phyloP scores from a whole-genome alignment of 2,888 invertebrate genomes.

The Pachydiplax longipennis region DNA sequence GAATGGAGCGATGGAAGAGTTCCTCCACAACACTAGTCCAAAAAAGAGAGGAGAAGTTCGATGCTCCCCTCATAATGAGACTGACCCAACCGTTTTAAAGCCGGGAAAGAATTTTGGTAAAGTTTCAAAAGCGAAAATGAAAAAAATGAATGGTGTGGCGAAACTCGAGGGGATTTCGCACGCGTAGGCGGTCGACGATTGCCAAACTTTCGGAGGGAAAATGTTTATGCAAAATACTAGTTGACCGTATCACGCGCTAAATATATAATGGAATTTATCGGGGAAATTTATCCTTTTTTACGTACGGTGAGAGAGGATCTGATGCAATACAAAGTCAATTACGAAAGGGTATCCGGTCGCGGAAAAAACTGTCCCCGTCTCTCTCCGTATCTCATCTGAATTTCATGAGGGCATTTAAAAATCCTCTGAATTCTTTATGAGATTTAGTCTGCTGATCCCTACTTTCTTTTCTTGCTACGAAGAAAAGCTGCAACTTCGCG shows the following conservation, averaged over 20 bases:
- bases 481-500: neutral
- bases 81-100: neutral
- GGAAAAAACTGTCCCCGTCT: neutral
- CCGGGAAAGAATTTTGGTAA: neutral
- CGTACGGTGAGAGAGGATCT: neutral
- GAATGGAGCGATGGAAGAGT: neutral
- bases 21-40: neutral
- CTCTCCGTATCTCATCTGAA: neutral
- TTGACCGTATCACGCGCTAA: neutral
- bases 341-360: neutral
- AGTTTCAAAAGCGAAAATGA: neutral
- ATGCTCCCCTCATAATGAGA: neutral
- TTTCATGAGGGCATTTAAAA: neutral
- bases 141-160: neutral
- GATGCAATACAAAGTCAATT: neutral
- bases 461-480: neutral
- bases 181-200: neutral
- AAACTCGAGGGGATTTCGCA: neutral
- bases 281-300: neutral
- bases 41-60: neutral
- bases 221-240: neutral
- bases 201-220: neutral
- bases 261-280: neutral
- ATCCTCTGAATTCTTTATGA: neutral
- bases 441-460: neutral